Evolutionary conservation across 2,113 vertebrate genomes (phyloP), one percentile per base, ranked within the genome.

Genomic region (Pogona vitticeps): DNA sequence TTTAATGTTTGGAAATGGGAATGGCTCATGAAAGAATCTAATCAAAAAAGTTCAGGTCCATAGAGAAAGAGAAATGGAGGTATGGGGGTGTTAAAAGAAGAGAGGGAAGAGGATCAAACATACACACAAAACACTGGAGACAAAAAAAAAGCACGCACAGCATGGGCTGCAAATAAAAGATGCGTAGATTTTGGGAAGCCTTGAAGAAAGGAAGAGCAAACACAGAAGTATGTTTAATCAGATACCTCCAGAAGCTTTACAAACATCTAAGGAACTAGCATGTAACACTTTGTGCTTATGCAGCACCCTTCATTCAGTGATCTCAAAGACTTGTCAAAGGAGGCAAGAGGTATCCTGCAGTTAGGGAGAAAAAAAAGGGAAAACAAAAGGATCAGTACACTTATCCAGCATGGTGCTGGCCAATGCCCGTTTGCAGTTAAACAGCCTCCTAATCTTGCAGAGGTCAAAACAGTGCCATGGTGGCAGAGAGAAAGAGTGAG

Each of bases 101-200:
- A 76, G 72, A 65, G 59, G 31, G 67, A 87, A 23, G 40, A 76
- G 88, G 88, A 88, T 88, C 88, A 88, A 88, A 88, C 80, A 81
- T 0, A 2, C 23, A 42, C 72, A 76, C 46, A 85, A 76, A 76
- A 67, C 77, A 61, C 61, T 73, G 46, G 83, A 85, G 87, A 85
- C 59, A 79, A 84, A 83, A 81, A 75, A n/a, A 77, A 68, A 82
- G 6, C 61, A 88, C 77, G 83, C 61, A 59, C 88, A 85, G 83
- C 71, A 17, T 73, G 71, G 63, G 88, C 71, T 59, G 78, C 77
- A 80, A 88, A 76, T 75, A 81, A 88, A 88, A 81, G 77, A 88
- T 59, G 77, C 6, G 21, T 70, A 36, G 71, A 59, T 67, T 88
- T 81, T 6, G 15, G 71, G 83, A 88, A 81, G 72, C 83, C 78